These are phyloP conservation scores for Menidia beryllina DNA, from an alignment of 2,113 vertebrate genomes.

Conservation along the genomic window DNA sequence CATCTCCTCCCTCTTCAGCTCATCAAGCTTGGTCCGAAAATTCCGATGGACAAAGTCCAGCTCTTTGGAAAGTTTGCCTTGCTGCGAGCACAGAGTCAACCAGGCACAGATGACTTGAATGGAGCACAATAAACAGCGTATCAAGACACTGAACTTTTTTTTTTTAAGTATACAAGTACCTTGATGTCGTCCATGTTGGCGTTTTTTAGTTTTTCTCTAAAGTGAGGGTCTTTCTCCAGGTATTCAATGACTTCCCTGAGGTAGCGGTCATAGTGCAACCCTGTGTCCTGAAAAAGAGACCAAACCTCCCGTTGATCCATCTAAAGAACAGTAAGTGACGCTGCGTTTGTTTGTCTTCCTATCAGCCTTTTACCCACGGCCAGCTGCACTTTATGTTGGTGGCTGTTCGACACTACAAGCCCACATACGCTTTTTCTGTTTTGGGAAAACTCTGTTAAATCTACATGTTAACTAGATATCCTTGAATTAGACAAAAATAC, in stretches of 20 bases:
- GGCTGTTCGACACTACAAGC: neutral
- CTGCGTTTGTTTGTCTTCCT: constrained; percentile 19
- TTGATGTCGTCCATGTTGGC: constrained; percentile 94
- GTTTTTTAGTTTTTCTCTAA: constrained; percentile 92
- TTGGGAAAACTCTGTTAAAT: neutral
- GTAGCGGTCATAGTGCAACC: constrained; percentile 95
- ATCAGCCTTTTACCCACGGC: constrained; percentile 3
- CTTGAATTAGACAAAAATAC: neutral
- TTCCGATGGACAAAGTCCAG: constrained; percentile 94
- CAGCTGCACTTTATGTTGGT: neutral
- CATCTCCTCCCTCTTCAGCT: constrained; percentile 95
- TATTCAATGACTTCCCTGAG: constrained; percentile 95
- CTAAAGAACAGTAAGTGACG: neutral
- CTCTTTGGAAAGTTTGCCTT: constrained; percentile 92
- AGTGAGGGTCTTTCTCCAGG: constrained; percentile 94
- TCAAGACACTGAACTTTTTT: neutral
- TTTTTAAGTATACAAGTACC: constrained; percentile 70
- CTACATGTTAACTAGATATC: neutral
- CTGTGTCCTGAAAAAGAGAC: constrained; percentile 85
- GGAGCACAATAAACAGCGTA: constrained; percentile 8
- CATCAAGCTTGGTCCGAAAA: constrained; percentile 92
- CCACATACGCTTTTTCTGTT: neutral
- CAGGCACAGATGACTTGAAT: constrained; percentile 2
- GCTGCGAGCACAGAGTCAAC: constrained; percentile 75
- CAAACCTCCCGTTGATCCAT: constrained; percentile 1